phyloP scores from a whole-genome alignment of 2,113 vertebrate species.

The Amblyornis subalaris region DNA sequence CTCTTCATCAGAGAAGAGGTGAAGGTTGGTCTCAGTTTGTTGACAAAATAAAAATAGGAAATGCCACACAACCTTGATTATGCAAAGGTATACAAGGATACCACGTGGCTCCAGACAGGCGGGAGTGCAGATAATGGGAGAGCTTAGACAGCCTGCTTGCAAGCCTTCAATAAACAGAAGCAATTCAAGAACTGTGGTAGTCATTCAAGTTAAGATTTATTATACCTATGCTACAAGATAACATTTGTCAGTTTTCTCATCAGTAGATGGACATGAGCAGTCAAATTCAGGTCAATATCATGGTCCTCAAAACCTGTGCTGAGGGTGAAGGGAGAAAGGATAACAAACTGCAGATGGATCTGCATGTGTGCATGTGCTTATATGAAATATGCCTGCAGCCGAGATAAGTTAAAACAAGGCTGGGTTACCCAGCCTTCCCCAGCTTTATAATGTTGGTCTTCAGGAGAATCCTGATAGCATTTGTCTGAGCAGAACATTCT shows the following conservation, averaged over 20 bases:
- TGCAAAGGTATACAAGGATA: background rate
- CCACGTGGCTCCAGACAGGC: accelerated
- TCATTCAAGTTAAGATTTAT: background rate
- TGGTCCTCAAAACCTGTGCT: background rate
- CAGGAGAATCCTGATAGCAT: background rate
- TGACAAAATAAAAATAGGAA: background rate
- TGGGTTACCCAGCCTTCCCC: background rate
- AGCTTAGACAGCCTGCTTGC: background rate
- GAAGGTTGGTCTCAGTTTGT: background rate
- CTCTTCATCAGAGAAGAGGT: background rate
- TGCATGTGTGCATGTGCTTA: background rate
- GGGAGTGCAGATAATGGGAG: background rate
- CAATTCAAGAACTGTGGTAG: background rate
- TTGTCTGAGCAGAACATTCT: background rate
- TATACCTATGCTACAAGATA: background rate
- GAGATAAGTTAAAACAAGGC: background rate
- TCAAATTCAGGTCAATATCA: background rate
- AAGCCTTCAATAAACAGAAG: background rate
- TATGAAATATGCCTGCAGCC: background rate
- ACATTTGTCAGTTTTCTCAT: background rate
- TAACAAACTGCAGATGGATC: background rate
- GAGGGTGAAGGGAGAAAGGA: background rate
- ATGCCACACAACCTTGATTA: background rate
- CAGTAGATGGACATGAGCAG: background rate
- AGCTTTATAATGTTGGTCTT: background rate